Base-by-base conservation (phyloP, 1,140 invertebrate genomes). In the Pissodes strobi region DNA sequence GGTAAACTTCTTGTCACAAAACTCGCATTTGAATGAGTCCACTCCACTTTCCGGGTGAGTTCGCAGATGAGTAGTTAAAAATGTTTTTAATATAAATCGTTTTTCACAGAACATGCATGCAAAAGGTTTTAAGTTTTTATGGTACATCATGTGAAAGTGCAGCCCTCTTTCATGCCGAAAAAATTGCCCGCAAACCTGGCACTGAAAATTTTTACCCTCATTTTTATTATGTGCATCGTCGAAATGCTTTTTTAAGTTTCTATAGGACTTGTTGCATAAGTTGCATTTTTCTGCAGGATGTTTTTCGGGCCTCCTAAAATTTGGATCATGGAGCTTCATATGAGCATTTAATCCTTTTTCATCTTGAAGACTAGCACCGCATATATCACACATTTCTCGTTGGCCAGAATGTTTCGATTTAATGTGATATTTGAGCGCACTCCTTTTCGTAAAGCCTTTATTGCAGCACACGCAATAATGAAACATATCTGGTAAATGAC, bases 101-200 rank as follows among this genome's bases (percentile, higher is more conserved):
- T 88, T 80, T 2, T 83, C 84, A 77, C 91, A 93, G 55, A 84
- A 81, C 57, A 85, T 83, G 77, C 90, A 92, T 23, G 83, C 82
- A 72, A 90, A 92, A 0, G 90, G 91, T 72, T 90, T 88, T 72
- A 92, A 88, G 1, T 87, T 85, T 0, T 84, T 87, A 69, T 88
- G 87, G 0, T 84, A 85, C 19, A 85, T 80, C 70, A 85, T 81
- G 73, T 88, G 86, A 38, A 84, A 78, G 19, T 81, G 83, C 34
- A 87, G 71, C 64, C 85, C 83, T 68, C 84, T 84, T 69, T 84
- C 83, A 68, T 84, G 83, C 2, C 82, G 81, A 68, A 88, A 89
- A 0, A 82, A 81, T 76, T 88, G 86, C 1, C 84, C 83, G 68
- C 87, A 89, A 1, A 83, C 76, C 18, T 84, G 83, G 71, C 90